phyloP scores from a whole-genome alignment of 2,888 invertebrate species.

The Eulithis prunata region DNA sequence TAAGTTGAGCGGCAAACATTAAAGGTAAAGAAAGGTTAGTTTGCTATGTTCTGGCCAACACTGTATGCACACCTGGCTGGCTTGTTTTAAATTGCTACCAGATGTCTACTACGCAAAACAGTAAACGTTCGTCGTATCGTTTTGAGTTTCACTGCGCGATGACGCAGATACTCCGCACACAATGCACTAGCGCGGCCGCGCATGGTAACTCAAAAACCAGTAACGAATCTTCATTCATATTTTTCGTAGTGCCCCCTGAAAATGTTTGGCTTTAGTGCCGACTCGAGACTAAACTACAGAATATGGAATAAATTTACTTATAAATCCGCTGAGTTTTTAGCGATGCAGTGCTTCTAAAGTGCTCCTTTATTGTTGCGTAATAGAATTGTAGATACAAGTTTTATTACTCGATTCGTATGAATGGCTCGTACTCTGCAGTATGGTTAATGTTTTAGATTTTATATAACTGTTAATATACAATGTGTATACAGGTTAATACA shows the following conservation, averaged over 20 bases:
- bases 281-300: conserved; percentile 43
- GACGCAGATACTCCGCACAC: too few species aligned
- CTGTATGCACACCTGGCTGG: conserved; percentile 44
- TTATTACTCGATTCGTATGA: conserved; percentile 33
- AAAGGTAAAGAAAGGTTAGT: conserved; percentile 45
- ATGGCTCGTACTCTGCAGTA: conserved; percentile 8
- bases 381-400: conserved; percentile 44
- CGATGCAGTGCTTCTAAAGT: conserved; percentile 39
- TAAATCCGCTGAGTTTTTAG: conserved; percentile 45
- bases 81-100: conserved; percentile 49
- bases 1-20: conserved; percentile 45
- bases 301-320: conserved; percentile 55
- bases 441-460: background rate
- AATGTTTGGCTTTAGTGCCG: conserved; percentile 50
- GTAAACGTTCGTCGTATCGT: too few species aligned
- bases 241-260: conserved; percentile 29
- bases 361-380: conserved; percentile 42
- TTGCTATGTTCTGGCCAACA: conserved; percentile 45
- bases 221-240: too few species aligned
- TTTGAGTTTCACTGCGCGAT: too few species aligned
- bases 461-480: background rate
- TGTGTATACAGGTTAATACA: background rate
- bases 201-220: too few species aligned
- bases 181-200: too few species aligned
- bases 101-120: background rate